Evolutionary conservation across 2,797 vertebrate species (phyloP).

Genomic region (Falco novaeseelandiae): DNA sequence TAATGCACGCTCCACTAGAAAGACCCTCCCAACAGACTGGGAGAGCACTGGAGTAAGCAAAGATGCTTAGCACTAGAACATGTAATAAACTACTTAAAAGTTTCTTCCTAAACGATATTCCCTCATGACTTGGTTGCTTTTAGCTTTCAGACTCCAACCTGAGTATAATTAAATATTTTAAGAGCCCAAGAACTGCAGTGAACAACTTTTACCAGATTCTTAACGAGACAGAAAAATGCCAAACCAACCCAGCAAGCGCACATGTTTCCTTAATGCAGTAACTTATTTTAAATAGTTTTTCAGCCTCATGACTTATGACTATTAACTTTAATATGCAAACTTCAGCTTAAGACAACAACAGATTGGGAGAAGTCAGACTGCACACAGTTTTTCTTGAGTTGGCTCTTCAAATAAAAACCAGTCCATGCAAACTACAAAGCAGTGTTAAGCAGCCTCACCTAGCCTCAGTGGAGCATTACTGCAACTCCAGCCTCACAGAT

Average conservation of each 20-base stretch:
- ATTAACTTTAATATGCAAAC: not conserved
- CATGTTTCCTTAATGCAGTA: not conserved
- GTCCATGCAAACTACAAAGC: not conserved
- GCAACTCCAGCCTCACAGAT: rapidly evolving
- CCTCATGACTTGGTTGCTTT: not conserved
- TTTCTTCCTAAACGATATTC: not conserved
- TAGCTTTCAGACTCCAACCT: not conserved
- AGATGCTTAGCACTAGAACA: not conserved
- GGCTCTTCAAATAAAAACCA: not conserved
- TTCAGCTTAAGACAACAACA: not conserved
- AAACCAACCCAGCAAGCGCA: not conserved
- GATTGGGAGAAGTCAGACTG: not conserved
- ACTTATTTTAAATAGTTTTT: not conserved
- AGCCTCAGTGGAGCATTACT: not conserved
- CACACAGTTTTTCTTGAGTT: not conserved
- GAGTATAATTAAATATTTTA: not conserved
- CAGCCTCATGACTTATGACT: not conserved
- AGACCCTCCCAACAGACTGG: not conserved
- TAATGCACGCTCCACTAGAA: not conserved
- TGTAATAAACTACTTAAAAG: not conserved
- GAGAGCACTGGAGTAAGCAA: not conserved
- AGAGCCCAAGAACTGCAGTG: not conserved
- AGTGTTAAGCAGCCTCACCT: not conserved
- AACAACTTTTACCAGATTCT: not conserved
- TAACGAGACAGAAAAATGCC: not conserved